Evolutionary conservation across 2,888 invertebrate species (phyloP), one percentile per base, ranked within the genome.

Genomic region (Graphium colonna): DNA sequence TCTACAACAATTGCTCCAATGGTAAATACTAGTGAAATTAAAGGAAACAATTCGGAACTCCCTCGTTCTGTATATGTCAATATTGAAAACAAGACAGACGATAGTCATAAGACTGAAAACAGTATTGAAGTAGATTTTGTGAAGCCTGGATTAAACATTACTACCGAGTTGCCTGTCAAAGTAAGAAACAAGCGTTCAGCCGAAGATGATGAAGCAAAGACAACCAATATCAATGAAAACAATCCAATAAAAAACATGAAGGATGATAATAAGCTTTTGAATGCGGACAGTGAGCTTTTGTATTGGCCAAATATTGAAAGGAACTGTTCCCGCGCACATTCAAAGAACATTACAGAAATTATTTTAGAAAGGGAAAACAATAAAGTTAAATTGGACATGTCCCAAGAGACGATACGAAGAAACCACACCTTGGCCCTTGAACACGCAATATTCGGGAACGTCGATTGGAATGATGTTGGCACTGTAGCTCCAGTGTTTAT

Each of bases 391-490:
- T 40, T 83, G 15, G 85, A 84, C 56, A 73, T 86, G 58, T 78
- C 72, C 38, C 69, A 70, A 54, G 80, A 81, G 50, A 65, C 66
- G 10, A 71, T 84, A 57, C 74, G 66, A 8, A 68, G 63, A 18
- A 79, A 86, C 57, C 80, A 74, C 33, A 79, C 79, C 2, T 67
- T 62, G 55, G 75, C 71, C 18, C 60, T 86, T 54, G 82, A 86
- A 64, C 75, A 77, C 57, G 84, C 79, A 39, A 80, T 87, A 73
- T 87, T 87, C 57, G 84, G 84, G 18, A 71, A 84, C 33, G 77
- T 82, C 1, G 72, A 89, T 58, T 88, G 89, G 88, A 71, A 82
- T 56, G 82, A 89, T 52, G 69, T 86, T 2, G 80, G 79, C 52
- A 68, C 75, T n/a, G 76, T 87, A 7, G 81, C 75, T 10, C 85